Base-by-base conservation (phyloP, 2,888 invertebrate species). In the Caenorhabditis sp. region DNA sequence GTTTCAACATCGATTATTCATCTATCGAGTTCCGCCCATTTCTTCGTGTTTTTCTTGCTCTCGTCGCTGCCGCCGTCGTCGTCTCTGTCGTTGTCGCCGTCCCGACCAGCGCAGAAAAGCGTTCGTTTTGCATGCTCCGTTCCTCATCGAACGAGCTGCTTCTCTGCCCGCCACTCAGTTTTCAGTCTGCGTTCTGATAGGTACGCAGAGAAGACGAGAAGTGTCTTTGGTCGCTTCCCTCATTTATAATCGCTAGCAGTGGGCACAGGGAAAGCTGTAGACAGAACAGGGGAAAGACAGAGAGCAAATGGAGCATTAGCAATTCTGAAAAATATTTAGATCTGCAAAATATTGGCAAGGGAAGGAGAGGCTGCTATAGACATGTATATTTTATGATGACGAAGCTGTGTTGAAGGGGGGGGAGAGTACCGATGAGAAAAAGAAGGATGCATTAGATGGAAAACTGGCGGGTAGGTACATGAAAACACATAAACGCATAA, bases 1-100 rank as follows among this genome's bases (percentile, higher is more conserved):
- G 68, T 79, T 79, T 79, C 71, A 51, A 71, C 79, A 79, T 79
- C 79, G 79, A 79, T 79, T 79, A 79, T 79, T 79, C 71, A 79
- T 79, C 79, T 71, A 79, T 79, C 61, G 70, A 79, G 79, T 79
- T 71, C 71, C 79, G 71, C 79, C 78, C 70, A 78, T 78, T 78
- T 70, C 78, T 70, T 65, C 70, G 50, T 78, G 69, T 70, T 70
- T 70, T 78, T 70, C 62, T 69, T 69, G 67, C 76, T 76, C 76
- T 67, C 61, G 53, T 26, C 67, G 60, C 18, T 9, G 32, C 32
- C 32, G 32, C 9, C 32, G 32, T 32, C 9, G 32, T 32, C n/a
- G n/a, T n/a, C n/a, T n/a, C n/a, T n/a, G n/a, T n/a, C n/a, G n/a
- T n/a, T n/a, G n/a, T n/a, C n/a, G n/a, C n/a, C 40, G 13, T 9